Evolutionary conservation across 2,888 invertebrate genomes (phyloP), one percentile per base, ranked within the genome.

Genomic region (Xylocampa areola): DNA sequence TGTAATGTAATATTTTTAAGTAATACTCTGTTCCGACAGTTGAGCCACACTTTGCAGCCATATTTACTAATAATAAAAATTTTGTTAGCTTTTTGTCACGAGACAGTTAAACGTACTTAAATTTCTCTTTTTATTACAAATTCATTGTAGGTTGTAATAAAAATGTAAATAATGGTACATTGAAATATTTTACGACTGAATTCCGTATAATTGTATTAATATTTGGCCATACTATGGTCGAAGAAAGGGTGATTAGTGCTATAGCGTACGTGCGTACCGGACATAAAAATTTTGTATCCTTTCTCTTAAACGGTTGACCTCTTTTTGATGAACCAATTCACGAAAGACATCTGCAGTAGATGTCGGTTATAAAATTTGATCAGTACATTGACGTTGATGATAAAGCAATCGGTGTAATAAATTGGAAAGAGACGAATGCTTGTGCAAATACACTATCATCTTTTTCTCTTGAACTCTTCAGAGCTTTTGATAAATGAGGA

Each of bases 1-100:
- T 76, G 76, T 84, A 81, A 77, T 79, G 76, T 73, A 70, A 75
- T 75, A 76, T 59, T 78, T 81, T 79, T 73, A 72, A 77, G 73
- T 75, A 72, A 76, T 72, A 59, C 51, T 59, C 43, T 36, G 45
- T 37, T 60, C 40, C 32, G 54, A 27, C 54, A 44, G 49, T 37
- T 7, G 23, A 7, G 49, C 40, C 37, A 47, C 74, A 66, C 62
- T 66, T 66, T 37, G 13, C 37, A 21, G 21, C 48, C 27, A 36
- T 69, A 51, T 60, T 72, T 72, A 49, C 39, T 54, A 43, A 54
- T 57, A 52, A 55, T 54, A 61, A 44, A 44, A 55, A 49, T 63
- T 55, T 35, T 40, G 60, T 68, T 33, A 23, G 40, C 11, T 40
- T 58, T 58, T 45, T 27, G 61, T 64, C 64, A 67, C 68, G 64